These are phyloP conservation scores for Tychaedon coryphoeus DNA, from an alignment of 2,113 vertebrate species.

Conservation along the genomic window DNA sequence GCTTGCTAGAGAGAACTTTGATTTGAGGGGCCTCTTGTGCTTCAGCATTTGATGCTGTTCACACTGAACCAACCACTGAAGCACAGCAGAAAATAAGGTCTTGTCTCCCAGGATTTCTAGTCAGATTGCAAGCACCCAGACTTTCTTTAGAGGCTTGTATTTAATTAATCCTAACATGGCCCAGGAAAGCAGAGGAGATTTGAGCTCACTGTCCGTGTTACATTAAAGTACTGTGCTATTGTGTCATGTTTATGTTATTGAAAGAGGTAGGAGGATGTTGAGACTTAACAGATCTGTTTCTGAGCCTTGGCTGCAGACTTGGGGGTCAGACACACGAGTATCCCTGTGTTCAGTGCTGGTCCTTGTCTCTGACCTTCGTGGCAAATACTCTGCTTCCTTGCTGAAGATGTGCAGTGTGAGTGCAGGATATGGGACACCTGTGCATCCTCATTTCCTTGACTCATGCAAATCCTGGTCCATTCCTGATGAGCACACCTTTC, in stretches of 20 bases:
- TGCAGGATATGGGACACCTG: background rate
- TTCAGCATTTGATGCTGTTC: background rate
- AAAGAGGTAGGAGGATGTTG: background rate
- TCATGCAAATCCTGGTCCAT: background rate
- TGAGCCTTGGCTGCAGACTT: background rate
- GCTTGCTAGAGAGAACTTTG: background rate
- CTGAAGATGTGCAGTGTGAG: background rate
- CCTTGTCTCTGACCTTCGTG: background rate
- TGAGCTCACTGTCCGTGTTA: accelerated
- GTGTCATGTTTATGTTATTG: background rate
- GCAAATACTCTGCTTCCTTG: background rate
- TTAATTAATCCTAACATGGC: background rate
- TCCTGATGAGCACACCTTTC: background rate
- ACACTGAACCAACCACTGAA: background rate
- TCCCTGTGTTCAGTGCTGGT: background rate
- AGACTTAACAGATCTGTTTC: background rate
- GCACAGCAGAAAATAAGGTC: background rate
- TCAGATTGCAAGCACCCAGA: background rate
- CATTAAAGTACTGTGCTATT: accelerated
- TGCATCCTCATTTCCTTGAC: background rate
- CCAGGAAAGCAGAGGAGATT: background rate
- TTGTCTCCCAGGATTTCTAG: background rate
- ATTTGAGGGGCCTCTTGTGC: background rate
- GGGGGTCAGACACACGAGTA: background rate
- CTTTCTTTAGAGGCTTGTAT: background rate